Conservation (phyloP, 2,888 invertebrate species). For the Osedax frankpressi region DNA sequence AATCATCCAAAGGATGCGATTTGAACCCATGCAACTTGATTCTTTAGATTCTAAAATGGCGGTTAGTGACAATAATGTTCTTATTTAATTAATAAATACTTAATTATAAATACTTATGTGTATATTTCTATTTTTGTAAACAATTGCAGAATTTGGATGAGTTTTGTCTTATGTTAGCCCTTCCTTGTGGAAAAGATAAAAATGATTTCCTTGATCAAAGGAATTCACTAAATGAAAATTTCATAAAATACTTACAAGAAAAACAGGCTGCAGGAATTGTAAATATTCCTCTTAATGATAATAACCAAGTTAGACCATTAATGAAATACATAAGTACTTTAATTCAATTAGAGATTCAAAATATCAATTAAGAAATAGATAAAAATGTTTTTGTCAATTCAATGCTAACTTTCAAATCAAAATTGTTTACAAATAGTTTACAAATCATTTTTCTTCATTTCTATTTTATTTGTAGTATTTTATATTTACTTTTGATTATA, state of each 20-base stretch:
- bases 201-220: conserved; percentile 78
- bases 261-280: conserved; percentile 98
- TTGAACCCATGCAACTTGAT: conserved; percentile 86
- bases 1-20: conserved; percentile 90
- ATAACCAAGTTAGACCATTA: conserved; percentile 41
- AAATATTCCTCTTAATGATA: conserved; percentile 68
- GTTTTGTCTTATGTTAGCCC: conserved; percentile 83
- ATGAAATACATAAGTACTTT: too few relatives aligned
- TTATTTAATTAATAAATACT: conserved; percentile 14
- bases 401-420: too few relatives aligned
- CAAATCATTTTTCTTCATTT: too few relatives aligned
- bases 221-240: conserved; percentile 72
- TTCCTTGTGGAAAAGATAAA: conserved; percentile 87
- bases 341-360: too few relatives aligned
- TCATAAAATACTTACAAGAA: conserved; percentile 87
- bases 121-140: not conserved
- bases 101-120: too few relatives aligned
- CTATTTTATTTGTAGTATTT: too few relatives aligned
- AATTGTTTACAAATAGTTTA: too few relatives aligned
- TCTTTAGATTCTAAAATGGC: conserved; percentile 60
- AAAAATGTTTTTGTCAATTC: too few relatives aligned
- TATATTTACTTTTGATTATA: too few relatives aligned
- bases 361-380: too few relatives aligned
- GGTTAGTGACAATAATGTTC: conserved; percentile 59
- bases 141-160: conserved; percentile 70